These are phyloP conservation scores for Plutomurus gul DNA, from an alignment of 1,140 invertebrate species.

Conservation along the genomic window DNA sequence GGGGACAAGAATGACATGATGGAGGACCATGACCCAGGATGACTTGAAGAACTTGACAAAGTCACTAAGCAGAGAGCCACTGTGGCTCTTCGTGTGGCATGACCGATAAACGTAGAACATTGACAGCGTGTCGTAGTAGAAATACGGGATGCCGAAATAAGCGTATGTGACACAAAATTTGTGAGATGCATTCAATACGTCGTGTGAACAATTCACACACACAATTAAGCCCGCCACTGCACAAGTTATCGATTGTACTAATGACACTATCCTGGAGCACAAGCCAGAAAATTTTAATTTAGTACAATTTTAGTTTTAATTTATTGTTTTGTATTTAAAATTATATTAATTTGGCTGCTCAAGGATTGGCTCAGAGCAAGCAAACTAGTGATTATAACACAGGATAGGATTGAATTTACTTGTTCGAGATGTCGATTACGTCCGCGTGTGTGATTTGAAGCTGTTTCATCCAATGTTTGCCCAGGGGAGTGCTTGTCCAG, in stretches of 20 bases:
- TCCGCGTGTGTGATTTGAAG: not conserved
- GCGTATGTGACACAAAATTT: constrained; percentile 73
- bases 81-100: not conserved
- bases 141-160: constrained; percentile 76
- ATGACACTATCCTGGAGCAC: constrained; percentile 57
- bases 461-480: not conserved
- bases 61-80: constrained; percentile 51
- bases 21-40: constrained; percentile 70
- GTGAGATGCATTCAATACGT: constrained; percentile 68
- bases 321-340: not conserved
- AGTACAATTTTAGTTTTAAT: not conserved
- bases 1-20: constrained; percentile 73
- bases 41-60: constrained; percentile 62
- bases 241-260: constrained; percentile 68
- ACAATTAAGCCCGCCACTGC: constrained; percentile 68
- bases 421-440: constrained; percentile 30
- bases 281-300: not conserved
- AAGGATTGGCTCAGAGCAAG: not conserved
- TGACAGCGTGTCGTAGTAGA: constrained; percentile 59
- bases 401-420: not conserved
- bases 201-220: constrained; percentile 66
- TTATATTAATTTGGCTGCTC: not conserved
- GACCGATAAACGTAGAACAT: constrained; percentile 56
- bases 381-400: not conserved
- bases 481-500: not conserved